These are phyloP conservation scores for Aromia moschata DNA, from an alignment of 2,888 invertebrate species.

Conservation along the genomic window DNA sequence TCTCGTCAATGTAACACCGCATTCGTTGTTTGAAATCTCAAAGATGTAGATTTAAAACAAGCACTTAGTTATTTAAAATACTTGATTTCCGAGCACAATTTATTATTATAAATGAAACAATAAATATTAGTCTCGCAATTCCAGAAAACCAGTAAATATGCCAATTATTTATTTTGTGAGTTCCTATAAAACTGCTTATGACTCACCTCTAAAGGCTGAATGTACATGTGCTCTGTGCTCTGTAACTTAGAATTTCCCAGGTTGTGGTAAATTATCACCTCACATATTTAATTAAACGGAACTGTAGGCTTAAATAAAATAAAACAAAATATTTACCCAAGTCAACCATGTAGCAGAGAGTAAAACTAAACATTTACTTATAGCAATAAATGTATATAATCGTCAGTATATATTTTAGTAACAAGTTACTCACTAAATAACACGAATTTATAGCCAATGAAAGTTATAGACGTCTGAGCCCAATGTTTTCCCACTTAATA, in stretches of 20 bases:
- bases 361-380: neutral
- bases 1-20: too few relatives aligned
- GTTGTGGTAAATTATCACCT: neutral
- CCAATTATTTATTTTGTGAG: neutral
- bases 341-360: neutral
- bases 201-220: slow-evolving; percentile 1
- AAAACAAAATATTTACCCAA: neutral
- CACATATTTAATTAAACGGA: neutral
- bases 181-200: neutral
- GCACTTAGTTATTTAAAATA: neutral
- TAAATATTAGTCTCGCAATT: neutral
- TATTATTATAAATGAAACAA: neutral
- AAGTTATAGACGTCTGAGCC: neutral
- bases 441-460: neutral
- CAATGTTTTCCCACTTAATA: neutral
- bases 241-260: slow-evolving; percentile 1
- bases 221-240: too few relatives aligned
- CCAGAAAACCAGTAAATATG: neutral
- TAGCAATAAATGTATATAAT: neutral
- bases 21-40: too few relatives aligned
- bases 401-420: too few relatives aligned
- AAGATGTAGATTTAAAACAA: neutral
- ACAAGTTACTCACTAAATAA: neutral
- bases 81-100: neutral
- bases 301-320: neutral